Base-by-base conservation (phyloP, 2,797 vertebrate genomes). In the Lacerta viridis region DNA sequence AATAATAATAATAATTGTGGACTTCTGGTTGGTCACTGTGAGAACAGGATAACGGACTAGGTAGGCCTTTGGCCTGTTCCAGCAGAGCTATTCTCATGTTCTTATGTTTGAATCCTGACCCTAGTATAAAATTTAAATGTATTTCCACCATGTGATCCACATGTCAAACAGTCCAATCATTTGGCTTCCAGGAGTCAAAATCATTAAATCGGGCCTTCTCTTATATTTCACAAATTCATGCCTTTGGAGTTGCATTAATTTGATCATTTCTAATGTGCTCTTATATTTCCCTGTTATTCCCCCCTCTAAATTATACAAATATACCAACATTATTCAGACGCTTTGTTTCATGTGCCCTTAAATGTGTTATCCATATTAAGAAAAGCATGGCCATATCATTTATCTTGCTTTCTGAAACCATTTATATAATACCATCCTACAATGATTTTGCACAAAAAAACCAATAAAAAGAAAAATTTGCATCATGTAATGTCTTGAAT, bases 261-360 rank as follows among this genome's bases (percentile, higher is more conserved):
- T 41, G 13, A 13, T 41, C 3, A 5, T 5, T 59, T 69, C 4
- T 17, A 25, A 15, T 11, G 3, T 9, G 8, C n/a, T 78, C 59
- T 69, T 64, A 64, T 33, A 39, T 92, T 87, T 78, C 25, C n/a
- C 83, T 89, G 43, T 92, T 87, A 5, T 83, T 87, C 72, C 72
- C 84, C 25, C 81, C 76, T 83, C 25, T 76, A 75, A 91, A 77
- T 87, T 91, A 86, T 75, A 83, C 66, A 93, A 87, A 87, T 83
- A 89, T 1, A 68, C n/a, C 91, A 88, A 93, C 86, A 15, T 93
- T 92, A 68, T 90, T 93, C 86, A 91, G 1, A 72, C 86, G 88
- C 92, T 93, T 95, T 94, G 68, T n/a, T 50, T 87, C 74, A 84
- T 95, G 91, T 69, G 88, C 87, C 75, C 86, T 85, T 93, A 68